Evolutionary conservation across 2,888 invertebrate genomes (phyloP).

Genomic region (Nomada lathburiana): DNA sequence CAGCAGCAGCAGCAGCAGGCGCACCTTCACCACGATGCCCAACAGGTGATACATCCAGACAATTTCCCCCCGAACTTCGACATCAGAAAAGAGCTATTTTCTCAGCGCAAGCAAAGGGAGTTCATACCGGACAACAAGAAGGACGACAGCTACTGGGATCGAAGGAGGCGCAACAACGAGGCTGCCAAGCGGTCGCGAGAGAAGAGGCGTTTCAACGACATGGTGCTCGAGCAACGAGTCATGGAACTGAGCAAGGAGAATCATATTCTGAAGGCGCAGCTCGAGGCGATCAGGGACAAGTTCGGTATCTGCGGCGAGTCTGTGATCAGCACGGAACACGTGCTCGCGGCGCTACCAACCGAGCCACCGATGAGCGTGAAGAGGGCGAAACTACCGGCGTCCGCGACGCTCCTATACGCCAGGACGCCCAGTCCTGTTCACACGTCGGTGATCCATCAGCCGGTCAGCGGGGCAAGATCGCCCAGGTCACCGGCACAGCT

Average conservation of each 20-base stretch:
- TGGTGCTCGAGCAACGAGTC: constrained; percentile 97
- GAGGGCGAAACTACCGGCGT: constrained; percentile 86
- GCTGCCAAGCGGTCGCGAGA: constrained; percentile 98
- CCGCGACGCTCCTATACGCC: constrained; percentile 86
- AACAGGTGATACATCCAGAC: constrained; percentile 81
- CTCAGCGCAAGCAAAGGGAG: constrained; percentile 96
- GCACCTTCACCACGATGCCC: constrained; percentile 79
- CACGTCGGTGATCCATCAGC: constrained; percentile 88
- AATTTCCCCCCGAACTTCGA: constrained; percentile 81
- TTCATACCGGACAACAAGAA: constrained; percentile 99
- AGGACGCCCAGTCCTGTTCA: constrained; percentile 86
- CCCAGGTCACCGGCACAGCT: constrained; percentile 82
- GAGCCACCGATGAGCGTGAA: constrained; percentile 95
- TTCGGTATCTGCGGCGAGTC: constrained; percentile 95
- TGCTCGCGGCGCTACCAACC: constrained; percentile 93
- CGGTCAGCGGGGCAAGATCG: constrained; percentile 83
- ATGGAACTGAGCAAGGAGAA: constrained; percentile 98
- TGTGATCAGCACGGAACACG: constrained; percentile 94
- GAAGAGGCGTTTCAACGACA: constrained; percentile 97
- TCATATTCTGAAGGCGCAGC: constrained; percentile 95
- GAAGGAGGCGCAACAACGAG: constrained; percentile 97
- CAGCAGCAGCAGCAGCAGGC: constrained; percentile 72
- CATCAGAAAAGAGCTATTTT: constrained; percentile 92
- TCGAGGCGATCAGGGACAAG: constrained; percentile 96
- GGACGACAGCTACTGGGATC: constrained; percentile 99